These are phyloP conservation scores for Xanthostigma xanthostigma DNA, from an alignment of 2,888 invertebrate species.

Conservation along the genomic window DNA sequence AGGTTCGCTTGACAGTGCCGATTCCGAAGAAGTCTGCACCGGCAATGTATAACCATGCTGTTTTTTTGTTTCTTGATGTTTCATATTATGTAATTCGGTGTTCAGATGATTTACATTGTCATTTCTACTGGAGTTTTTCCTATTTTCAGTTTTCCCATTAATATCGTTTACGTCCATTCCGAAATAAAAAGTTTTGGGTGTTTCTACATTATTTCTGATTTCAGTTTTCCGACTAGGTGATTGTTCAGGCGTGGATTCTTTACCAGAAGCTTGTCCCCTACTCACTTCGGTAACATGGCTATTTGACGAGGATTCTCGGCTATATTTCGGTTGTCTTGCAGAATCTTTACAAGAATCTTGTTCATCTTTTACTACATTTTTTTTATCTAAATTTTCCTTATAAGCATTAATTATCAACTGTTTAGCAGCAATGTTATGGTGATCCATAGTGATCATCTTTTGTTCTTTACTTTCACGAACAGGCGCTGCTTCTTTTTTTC, in stretches of 20 bases:
- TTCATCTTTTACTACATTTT: conserved; percentile 19
- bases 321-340: conserved; percentile 2
- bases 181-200: conserved; percentile 56
- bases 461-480: not conserved
- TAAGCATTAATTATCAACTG: conserved; percentile 3
- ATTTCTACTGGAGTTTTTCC: conserved; percentile 22
- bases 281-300: conserved; percentile 14
- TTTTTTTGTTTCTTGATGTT: conserved; percentile 9
- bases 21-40: conserved; percentile 32
- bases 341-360: conserved; percentile 1
- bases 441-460: conserved; percentile 6
- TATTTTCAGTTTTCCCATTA: conserved; percentile 22
- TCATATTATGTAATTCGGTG: no score
- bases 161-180: conserved; percentile 51
- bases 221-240: conserved; percentile 31
- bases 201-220: conserved; percentile 12
- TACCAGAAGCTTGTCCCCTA: conserved; percentile 43
- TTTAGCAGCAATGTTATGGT: conserved; percentile 4
- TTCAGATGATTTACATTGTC: conserved; percentile 8
- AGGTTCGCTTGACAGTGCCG: conserved; percentile 39
- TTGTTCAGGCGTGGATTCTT: conserved; percentile 46
- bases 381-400: conserved; percentile 4
- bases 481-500: not conserved
- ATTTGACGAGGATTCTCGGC: conserved; percentile 1
- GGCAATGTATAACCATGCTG: conserved; percentile 13